A percentile compares a stretch with the other conserved stretches of the same genome.
Conservation (phyloP, 1,140 invertebrate species). For the Cecropterus lyciades region DNA sequence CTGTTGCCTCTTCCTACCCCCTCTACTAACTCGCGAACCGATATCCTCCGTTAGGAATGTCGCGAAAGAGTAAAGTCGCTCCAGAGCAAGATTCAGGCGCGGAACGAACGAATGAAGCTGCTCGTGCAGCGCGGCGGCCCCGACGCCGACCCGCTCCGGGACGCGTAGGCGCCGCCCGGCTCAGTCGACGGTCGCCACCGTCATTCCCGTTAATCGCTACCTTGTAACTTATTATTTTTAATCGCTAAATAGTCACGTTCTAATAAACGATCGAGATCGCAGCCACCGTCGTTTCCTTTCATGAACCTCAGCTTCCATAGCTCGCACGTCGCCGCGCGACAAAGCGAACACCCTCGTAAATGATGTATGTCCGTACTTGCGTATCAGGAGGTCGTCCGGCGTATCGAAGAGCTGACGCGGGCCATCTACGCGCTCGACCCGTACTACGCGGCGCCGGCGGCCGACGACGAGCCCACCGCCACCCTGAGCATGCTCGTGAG, state of each 20-base stretch:
- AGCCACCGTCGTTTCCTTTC: constrained; percentile 77
- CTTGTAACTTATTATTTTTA: constrained; percentile 60
- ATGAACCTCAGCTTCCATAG: constrained; percentile 56
- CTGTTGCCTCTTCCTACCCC: constrained; percentile 84
- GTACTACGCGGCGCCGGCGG: constrained; percentile 84
- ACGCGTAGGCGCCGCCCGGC: constrained; percentile 80
- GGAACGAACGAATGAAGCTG: constrained; percentile 94
- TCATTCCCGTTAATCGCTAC: constrained; percentile 49
- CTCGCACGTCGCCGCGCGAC: constrained; percentile 44
- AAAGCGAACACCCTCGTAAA: constrained; percentile 70
- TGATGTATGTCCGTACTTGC: constrained; percentile 84
- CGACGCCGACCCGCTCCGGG: constrained; percentile 88
- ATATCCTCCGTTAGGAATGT: constrained; percentile 88
- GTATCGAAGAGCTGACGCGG: constrained; percentile 87
- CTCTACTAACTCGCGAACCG: constrained; percentile 71
- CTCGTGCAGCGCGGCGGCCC: constrained; percentile 93
- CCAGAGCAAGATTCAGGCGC: constrained; percentile 94
- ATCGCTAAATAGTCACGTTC: constrained; percentile 50
- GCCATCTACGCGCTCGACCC: constrained; percentile 90
- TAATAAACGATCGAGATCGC: constrained; percentile 77
- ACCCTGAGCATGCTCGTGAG: constrained; percentile 70
- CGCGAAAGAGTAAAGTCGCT: constrained; percentile 93
- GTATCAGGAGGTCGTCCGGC: constrained; percentile 89
- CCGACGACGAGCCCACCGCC: constrained; percentile 58
- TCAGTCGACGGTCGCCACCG: constrained; percentile 60